Evolutionary conservation across 2,113 vertebrate species (phyloP), one percentile per base, ranked within the genome.

Genomic region (chimpanzee (Pan troglodytes)): DNA sequence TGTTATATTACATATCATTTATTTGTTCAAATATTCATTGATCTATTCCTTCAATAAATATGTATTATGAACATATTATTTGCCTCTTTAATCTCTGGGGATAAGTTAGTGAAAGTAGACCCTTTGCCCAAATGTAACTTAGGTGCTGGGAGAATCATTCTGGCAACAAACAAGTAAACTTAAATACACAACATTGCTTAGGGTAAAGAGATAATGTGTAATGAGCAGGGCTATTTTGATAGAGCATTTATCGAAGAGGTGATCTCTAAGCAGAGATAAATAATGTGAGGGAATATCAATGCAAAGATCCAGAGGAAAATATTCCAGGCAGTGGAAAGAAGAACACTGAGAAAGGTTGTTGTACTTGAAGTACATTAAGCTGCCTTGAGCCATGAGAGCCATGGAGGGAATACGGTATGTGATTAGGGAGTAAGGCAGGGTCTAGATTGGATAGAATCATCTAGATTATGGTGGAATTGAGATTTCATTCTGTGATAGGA

Each of bases 11-110:
- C 5, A 40, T 50, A 70, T 59, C 2, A 81, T 76, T 88, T 88
- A 95, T 88, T 87, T n/a, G 67, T 50, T 6, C n/a, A 91, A 75
- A 30, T 88, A 75, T 18, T 90, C 22, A 40, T 27, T 59, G 8
- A 90, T 72, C 8, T 86, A 68, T 75, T 93, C 27, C 12, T 78
- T 92, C 25, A 40, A n/a, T n/a, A 67, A 90, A 52, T 50, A 91
- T 52, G 30, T 90, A 43, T 57, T 80, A 1, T 45, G 2, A 85
- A 55, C 5, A 11, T 91, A 55, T 32, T 80, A 64, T 86, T 86
- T 59, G 17, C 8, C 9, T 30, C 6, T 38, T 86, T 55, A 57
- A 7, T 52, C 16, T 80, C n/a, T 88, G 16, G 6, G 3, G 30
- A 83, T 88, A 80, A 72, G 83, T 94, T 67, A 43, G 12, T 72